Percentiles rank a stretch among this genome's conserved stretches.
Conservation (phyloP, 2,797 vertebrate genomes). For the Babyrousa celebensis region DNA sequence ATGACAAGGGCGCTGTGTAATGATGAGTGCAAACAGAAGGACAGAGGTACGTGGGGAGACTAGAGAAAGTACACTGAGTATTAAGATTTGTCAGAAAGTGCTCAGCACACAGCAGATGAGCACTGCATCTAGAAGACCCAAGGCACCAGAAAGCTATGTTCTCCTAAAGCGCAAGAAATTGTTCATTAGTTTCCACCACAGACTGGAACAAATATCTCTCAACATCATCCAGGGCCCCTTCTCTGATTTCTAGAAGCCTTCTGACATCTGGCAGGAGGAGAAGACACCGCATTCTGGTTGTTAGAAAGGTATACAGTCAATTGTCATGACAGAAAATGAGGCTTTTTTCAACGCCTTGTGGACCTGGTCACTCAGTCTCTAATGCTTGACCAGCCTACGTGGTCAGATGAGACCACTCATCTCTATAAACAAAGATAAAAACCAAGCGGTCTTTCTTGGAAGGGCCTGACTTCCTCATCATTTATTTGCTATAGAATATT, state of each 20-base stretch:
- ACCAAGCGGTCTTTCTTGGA: background rate
- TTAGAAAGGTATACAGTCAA: background rate
- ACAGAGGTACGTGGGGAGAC: background rate
- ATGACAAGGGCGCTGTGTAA: background rate
- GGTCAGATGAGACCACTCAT: background rate
- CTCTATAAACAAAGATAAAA: background rate
- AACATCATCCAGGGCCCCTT: background rate
- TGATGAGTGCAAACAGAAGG: background rate
- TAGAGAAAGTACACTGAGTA: background rate
- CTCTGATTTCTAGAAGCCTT: conserved; percentile 12
- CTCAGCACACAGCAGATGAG: background rate
- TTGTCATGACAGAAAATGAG: background rate
- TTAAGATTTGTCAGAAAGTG: background rate
- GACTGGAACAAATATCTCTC: background rate
- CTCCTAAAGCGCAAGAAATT: background rate
- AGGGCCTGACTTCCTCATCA: background rate
- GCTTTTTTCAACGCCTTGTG: background rate
- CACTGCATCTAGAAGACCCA: background rate
- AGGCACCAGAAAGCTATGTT: background rate
- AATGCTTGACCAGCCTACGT: background rate
- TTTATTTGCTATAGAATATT: background rate
- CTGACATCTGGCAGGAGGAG: background rate
- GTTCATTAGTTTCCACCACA: background rate
- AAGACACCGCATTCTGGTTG: background rate
- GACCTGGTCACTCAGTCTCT: background rate